Evolutionary conservation across 2,113 vertebrate species (phyloP).

Genomic region (Anhinga anhinga): DNA sequence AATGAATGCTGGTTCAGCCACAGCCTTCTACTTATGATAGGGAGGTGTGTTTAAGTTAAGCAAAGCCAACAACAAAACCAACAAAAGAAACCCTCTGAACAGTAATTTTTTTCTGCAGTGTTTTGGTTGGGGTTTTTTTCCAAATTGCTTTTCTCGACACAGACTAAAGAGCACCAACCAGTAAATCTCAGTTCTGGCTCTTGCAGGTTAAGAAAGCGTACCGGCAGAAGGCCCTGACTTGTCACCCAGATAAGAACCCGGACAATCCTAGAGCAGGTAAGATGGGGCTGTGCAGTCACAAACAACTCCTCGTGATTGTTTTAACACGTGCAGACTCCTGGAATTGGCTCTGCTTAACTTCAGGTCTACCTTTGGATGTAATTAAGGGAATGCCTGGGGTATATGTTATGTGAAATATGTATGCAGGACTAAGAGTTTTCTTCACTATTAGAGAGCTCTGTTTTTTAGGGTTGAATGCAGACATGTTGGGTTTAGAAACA

Average conservation of each 20-base stretch:
- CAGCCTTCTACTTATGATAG: neutral
- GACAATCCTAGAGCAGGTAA: slow-evolving; percentile 94
- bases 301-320: neutral
- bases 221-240: slow-evolving; percentile 90
- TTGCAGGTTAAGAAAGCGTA: slow-evolving; percentile 94
- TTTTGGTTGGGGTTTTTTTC: too few relatives aligned
- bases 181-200: neutral
- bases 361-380: neutral
- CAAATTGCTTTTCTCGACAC: neutral
- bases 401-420: rapidly evolving
- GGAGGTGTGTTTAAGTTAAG: neutral
- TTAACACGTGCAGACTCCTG: neutral
- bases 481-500: neutral
- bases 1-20: neutral
- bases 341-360: neutral
- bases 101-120: neutral
- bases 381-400: neutral
- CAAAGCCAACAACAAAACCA: neutral
- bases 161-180: neutral
- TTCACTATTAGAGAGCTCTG: neutral
- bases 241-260: slow-evolving; percentile 97
- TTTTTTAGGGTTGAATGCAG: neutral
- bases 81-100: neutral
- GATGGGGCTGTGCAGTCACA: neutral
- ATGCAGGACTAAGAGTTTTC: neutral